phyloP scores from a whole-genome alignment of 2,113 vertebrate species.

The Salvator merianae region DNA sequence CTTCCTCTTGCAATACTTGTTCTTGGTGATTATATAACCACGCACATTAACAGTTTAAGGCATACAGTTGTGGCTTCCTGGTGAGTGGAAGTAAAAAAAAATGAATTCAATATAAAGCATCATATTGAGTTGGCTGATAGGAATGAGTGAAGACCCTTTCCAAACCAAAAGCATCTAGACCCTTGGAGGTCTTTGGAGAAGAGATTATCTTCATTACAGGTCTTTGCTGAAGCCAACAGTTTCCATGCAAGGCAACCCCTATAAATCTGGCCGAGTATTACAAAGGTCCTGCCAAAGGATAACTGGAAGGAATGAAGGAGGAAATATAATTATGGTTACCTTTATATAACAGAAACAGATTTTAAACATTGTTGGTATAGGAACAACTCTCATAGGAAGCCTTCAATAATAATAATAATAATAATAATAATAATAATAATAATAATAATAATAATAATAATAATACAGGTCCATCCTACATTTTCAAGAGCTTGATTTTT shows the following conservation, averaged over 20 bases:
- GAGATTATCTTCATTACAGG: constrained; percentile 22
- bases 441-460: not conserved
- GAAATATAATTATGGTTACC: constrained; percentile 29
- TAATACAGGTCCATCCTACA: not conserved
- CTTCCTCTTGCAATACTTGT: constrained; percentile 18
- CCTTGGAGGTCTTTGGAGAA: constrained; percentile 40
- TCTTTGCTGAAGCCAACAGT: constrained; percentile 30
- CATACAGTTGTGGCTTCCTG: constrained; percentile 36
- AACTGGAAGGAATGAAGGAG: constrained; percentile 32
- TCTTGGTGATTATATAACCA: not conserved
- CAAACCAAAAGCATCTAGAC: constrained; percentile 48
- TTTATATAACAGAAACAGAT: constrained; percentile 62
- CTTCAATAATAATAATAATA: not conserved
- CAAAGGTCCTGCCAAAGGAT: constrained; percentile 51
- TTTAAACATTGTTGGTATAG: constrained; percentile 44
- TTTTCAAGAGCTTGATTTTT: not conserved
- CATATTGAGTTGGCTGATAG: constrained; percentile 26
- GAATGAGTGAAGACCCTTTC: constrained; percentile 36
- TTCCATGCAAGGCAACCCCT: constrained; percentile 40
- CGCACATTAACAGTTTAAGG: constrained; percentile 43
- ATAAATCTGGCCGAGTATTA: constrained; percentile 20
- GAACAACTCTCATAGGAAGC: constrained; percentile 39
- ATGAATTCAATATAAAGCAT: constrained; percentile 32
- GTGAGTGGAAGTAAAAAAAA: constrained; percentile 56
- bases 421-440: not conserved